phyloP scores from a whole-genome alignment of 37 sponge, comb jelly and placozoan genomes.

The Geodia barretti region DNA sequence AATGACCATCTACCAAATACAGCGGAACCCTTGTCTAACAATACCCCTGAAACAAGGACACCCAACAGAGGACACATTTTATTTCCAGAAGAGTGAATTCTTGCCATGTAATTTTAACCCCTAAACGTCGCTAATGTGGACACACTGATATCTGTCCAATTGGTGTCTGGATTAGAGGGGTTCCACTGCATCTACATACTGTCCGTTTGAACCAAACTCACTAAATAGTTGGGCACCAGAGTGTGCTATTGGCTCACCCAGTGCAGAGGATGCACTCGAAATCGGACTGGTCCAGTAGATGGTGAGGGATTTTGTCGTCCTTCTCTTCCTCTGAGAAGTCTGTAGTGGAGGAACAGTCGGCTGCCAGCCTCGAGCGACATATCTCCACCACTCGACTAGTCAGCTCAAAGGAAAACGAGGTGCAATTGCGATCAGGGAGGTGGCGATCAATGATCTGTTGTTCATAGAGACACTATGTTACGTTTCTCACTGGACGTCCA shows the following conservation, averaged over 20 bases:
- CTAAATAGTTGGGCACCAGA: background rate
- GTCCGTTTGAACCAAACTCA: slow-evolving; percentile 10
- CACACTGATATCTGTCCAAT: too few relatives aligned
- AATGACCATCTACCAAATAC: too few relatives aligned
- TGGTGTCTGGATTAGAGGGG: too few relatives aligned
- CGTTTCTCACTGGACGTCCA: too few relatives aligned
- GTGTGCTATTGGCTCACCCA: slow-evolving; percentile 22
- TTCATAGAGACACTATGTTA: background rate
- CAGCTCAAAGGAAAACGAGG: background rate
- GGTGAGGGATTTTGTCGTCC: background rate
- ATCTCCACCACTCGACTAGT: background rate
- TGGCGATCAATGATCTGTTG: background rate
- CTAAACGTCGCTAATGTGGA: too few relatives aligned
- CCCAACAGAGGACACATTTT: too few relatives aligned
- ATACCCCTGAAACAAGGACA: too few relatives aligned
- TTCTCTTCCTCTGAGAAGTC: background rate
- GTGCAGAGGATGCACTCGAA: slow-evolving; percentile 73
- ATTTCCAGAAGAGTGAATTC: too few relatives aligned
- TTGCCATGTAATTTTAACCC: too few relatives aligned
- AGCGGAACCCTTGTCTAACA: too few relatives aligned
- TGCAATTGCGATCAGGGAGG: background rate
- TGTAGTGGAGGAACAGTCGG: background rate
- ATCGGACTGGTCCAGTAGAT: slow-evolving; percentile 25
- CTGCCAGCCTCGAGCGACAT: background rate
- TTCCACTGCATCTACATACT: too few relatives aligned